Evolutionary conservation across 2,888 invertebrate genomes (phyloP).

Genomic region (Pachydiplax longipennis): DNA sequence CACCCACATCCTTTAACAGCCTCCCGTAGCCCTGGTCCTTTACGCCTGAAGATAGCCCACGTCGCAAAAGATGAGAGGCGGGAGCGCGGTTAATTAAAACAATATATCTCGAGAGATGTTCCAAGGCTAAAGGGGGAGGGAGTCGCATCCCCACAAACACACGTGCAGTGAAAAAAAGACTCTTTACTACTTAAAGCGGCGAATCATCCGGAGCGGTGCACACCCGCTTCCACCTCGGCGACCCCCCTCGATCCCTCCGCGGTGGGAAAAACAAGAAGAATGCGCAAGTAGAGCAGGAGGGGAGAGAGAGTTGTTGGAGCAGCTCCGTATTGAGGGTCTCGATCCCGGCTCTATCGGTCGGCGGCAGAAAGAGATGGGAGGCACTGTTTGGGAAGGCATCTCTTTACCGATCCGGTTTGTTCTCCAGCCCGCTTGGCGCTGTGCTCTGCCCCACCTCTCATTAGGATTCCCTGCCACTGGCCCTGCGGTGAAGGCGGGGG

Average conservation of each 20-base stretch:
- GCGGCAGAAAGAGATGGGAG: not conserved
- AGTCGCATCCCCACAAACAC: not conserved
- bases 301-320: not conserved
- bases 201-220: not conserved
- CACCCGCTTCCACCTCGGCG: not conserved
- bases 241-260: not conserved
- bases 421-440: conserved; percentile 35
- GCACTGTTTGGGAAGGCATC: not conserved
- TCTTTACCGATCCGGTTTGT: conserved; percentile 30
- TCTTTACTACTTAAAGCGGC: not conserved
- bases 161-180: conserved; percentile 3
- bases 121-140: not conserved
- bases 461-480: conserved; percentile 34
- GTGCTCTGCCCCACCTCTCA: conserved; percentile 29
- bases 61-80: conserved; percentile 14
- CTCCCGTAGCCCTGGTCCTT: not conserved
- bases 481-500: not conserved
- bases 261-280: not conserved
- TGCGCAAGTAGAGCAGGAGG: not conserved
- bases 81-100: not conserved
- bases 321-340: not conserved
- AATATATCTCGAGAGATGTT: conserved; percentile 20
- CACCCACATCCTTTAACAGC: not conserved
- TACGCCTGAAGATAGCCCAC: not conserved
- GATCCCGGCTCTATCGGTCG: not conserved